phyloP scores from a whole-genome alignment of 2,113 vertebrate species.

The Pomatostomus ruficeps region DNA sequence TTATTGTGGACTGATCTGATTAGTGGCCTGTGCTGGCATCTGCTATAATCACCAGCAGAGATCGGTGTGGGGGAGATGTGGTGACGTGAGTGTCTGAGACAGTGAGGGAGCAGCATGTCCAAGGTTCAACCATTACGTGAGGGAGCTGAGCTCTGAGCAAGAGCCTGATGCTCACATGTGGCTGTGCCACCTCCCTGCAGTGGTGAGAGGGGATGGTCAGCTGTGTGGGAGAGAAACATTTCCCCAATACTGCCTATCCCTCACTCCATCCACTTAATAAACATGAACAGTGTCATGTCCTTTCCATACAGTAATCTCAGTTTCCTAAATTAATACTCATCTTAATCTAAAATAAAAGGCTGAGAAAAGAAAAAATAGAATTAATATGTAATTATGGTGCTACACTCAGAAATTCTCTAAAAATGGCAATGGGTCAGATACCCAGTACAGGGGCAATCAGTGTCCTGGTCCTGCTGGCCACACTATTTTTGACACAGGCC shows the following conservation, averaged over 20 bases:
- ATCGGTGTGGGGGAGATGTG: background rate
- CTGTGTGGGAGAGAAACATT: background rate
- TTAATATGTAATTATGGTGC: background rate
- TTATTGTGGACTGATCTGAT: slow-evolving; percentile 13
- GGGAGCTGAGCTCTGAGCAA: background rate
- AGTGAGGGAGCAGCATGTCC: fast-evolving
- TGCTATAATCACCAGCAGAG: background rate
- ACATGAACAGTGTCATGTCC: background rate
- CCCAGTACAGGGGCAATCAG: no score
- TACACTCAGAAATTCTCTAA: background rate
- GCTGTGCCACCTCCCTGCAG: fast-evolving
- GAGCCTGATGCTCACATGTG: background rate
- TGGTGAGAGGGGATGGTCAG: background rate
- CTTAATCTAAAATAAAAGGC: background rate
- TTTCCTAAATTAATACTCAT: background rate
- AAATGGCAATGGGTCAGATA: background rate
- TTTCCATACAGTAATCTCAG: background rate
- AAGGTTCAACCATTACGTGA: background rate
- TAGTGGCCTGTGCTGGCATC: background rate
- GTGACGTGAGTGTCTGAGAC: background rate
- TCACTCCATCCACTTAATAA: background rate
- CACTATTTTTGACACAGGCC: background rate
- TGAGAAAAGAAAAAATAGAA: background rate
- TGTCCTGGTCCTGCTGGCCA: background rate
- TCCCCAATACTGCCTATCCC: background rate